Evolutionary conservation across 2,888 invertebrate species (phyloP), one percentile per base, ranked within the genome.

Genomic region (Volucella zonaria): DNA sequence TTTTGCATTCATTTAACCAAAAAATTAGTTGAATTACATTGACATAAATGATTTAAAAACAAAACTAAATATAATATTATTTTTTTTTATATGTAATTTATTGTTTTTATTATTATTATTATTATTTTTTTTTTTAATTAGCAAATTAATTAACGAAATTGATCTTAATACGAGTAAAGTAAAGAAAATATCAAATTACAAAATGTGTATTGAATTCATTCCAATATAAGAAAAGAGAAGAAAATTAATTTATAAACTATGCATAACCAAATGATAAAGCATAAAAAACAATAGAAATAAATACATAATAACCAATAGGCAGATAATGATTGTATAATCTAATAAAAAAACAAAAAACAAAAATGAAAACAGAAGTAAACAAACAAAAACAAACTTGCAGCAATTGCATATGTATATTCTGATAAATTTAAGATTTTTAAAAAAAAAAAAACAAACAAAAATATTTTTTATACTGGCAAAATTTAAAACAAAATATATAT

Each of bases 391-490:
- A 70, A 61, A 49, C 54, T 79, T 83, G 75, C 75, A 70, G 42
- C 66, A 75, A 31, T 6, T 61, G 64, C 67, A 75, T 68, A 45
- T 67, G 70, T 85, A 85, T 81, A 85, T 85, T 85, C 85, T 80
- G 80, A 85, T 85, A 85, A 62, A 47, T 67, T 81, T 85, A 85
- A 85, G 85, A 68, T 73, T 80, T 80, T 61, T 75, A 23, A 1
- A 4, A 6, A 6, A 31, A 31, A 31, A 31, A 31, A 31, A 31
- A 31, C 0, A 31, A 3, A 31, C 6, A 31, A 75, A 47, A 51
- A 61, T 80, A 85, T 85, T 85, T 85, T 83, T 85, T 85, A 81
- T 85, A 85, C 85, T 81, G 80, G 85, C 76, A 81, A 85, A 85
- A 81, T 85, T 85, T 73, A 31, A 31, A 31, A 31, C 31, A 31